These are phyloP conservation scores for Nyctibius grandis DNA, from an alignment of 2,797 vertebrate genomes.

Conservation along the genomic window DNA sequence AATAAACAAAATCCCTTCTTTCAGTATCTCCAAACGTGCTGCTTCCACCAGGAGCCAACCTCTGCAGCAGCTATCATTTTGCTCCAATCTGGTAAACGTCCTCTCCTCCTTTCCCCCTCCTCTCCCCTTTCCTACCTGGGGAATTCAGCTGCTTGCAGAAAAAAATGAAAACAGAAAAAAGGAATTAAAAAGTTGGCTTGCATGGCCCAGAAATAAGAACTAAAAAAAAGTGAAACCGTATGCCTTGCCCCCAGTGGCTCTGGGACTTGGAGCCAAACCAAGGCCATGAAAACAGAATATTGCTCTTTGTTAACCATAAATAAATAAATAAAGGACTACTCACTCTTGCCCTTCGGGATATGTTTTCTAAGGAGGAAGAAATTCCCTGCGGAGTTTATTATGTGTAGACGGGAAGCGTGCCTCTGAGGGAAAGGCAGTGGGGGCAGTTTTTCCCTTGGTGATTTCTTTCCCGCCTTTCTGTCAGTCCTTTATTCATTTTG, in stretches of 20 bases:
- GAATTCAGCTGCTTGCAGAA: slow-evolving; percentile 13
- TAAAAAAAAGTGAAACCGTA: not conserved
- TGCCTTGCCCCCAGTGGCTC: not conserved
- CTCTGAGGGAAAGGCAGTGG: slow-evolving; percentile 32
- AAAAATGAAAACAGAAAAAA: slow-evolving; percentile 4
- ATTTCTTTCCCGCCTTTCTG: not conserved
- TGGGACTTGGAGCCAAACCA: slow-evolving; percentile 30
- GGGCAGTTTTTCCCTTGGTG: not conserved
- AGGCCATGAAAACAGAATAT: slow-evolving; percentile 27
- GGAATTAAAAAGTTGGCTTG: slow-evolving; percentile 12
- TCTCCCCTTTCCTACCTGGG: not conserved
- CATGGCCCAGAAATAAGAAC: not conserved
- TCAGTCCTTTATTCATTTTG: slow-evolving; percentile 23
- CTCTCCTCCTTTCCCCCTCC: not conserved
- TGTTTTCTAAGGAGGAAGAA: slow-evolving; percentile 40
- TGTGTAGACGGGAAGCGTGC: slow-evolving; percentile 16
- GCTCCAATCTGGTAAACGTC: not conserved
- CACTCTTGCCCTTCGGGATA: not conserved
- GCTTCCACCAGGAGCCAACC: not conserved
- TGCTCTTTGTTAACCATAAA: slow-evolving; percentile 36
- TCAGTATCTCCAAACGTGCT: not conserved
- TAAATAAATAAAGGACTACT: slow-evolving; percentile 37
- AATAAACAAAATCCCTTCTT: not conserved
- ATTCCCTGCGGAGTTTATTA: slow-evolving; percentile 57
- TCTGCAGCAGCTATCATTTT: not conserved